Percentiles rank a stretch among this genome's conserved stretches.
These are phyloP conservation scores for Pammene fasciana DNA, from an alignment of 2,888 invertebrate genomes.

Conservation along the genomic window DNA sequence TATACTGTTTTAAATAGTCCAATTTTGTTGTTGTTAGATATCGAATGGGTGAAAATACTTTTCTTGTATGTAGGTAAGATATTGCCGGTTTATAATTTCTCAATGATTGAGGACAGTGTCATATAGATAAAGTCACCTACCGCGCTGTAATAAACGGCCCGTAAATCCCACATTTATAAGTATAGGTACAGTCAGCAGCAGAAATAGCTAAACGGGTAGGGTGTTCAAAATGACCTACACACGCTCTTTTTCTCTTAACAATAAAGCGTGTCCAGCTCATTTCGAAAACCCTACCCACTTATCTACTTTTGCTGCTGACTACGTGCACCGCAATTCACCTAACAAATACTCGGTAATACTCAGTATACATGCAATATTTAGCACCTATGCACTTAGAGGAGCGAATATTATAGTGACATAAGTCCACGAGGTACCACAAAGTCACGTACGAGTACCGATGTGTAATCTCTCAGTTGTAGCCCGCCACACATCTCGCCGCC, in stretches of 20 bases:
- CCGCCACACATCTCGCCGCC: conserved; percentile 56
- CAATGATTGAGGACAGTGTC: not conserved
- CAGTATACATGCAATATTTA: conserved; percentile 23
- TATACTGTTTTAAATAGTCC: not conserved
- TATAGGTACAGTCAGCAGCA: no score
- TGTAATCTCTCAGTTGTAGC: conserved; percentile 64
- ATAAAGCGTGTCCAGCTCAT: no score
- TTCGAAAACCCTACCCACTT: no score
- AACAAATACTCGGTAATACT: conserved; percentile 12
- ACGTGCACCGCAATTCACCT: conserved; percentile 19
- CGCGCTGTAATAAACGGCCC: conserved; percentile 7
- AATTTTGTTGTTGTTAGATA: no score
- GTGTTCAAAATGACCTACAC: no score
- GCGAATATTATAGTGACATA: conserved; percentile 56
- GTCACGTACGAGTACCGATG: conserved; percentile 65
- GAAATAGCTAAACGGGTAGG: no score
- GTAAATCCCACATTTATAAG: conserved; percentile 12
- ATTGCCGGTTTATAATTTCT: no score
- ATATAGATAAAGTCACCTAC: not conserved
- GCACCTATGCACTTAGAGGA: conserved; percentile 45
- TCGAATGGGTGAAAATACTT: no score
- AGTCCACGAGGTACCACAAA: conserved; percentile 57
- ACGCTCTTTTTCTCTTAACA: no score
- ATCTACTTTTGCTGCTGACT: no score
- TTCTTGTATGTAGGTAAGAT: no score